Evolutionary conservation across 2,888 invertebrate species (phyloP), one percentile per base, ranked within the genome.

Genomic region (Sceliomorpha sp.): DNA sequence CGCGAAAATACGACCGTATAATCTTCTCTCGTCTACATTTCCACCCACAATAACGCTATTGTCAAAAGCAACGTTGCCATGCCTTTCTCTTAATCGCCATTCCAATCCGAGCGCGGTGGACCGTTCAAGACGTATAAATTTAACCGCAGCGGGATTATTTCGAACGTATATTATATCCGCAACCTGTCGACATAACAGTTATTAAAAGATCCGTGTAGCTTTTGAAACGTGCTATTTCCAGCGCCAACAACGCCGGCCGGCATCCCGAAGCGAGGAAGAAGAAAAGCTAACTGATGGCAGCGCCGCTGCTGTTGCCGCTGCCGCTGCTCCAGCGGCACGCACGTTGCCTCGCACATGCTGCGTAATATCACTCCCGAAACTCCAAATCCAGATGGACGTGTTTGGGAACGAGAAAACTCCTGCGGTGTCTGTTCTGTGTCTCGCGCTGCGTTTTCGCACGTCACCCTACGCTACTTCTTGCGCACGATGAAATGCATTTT

Each of bases 151-250:
- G 45, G 40, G 70, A 70, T 70, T 70, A 70, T 55, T 48, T 12
- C 53, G 55, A 48, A 44, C 62, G 60, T 58, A 53, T 58, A 48
- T 44, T 63, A 44, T 37, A 62, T 15, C 45, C 45, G 36, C 15
- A 24, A 39, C 60, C 47, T 40, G 56, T 59, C 26, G 32, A 62
- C 37, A 20, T 36, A 67, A 75, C 51, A 74, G 75, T 78, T 78
- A 78, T 78, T 78, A 79, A 79, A 77, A 77, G 74, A 68, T 64
- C 64, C 42, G 73, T 45, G 71, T 70, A 62, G 56, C 66, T 63
- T 62, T 59, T 47, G 50, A n/a, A 66, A 36, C 69, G 77, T 72
- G n/a, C n/a, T 81, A 81, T 81, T 81, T 80, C 72, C 71, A 74
- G 73, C 31, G 17, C 32, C 31, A 59, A 63, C n/a, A n/a, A n/a